phyloP scores from a whole-genome alignment of 2,888 invertebrate genomes.

The Caenorhabditis uteleia region DNA sequence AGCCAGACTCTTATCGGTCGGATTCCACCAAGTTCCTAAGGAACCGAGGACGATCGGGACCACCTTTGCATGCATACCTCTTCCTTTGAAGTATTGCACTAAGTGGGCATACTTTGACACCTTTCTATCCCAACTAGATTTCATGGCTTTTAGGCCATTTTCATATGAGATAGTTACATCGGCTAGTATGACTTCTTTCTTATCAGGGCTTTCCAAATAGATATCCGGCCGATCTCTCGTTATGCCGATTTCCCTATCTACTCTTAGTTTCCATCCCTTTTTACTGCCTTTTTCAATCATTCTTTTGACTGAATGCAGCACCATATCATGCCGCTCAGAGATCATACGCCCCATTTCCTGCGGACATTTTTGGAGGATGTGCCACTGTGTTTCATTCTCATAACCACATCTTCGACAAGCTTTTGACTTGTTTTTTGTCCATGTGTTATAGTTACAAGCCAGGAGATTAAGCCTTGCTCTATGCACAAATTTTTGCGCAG shows the following conservation, averaged over 20 bases:
- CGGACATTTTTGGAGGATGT: conserved; percentile 5
- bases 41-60: conserved; percentile 1
- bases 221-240: conserved; percentile 1
- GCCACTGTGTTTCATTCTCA: conserved; percentile 1
- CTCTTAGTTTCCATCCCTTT: background rate
- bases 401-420: conserved; percentile 1
- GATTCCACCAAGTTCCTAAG: conserved; percentile 3
- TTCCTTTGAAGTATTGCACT: background rate
- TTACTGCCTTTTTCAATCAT: background rate
- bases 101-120: conserved; percentile 9
- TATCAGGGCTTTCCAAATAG: background rate
- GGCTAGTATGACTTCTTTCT: background rate
- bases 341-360: background rate
- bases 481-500: conserved; percentile 6
- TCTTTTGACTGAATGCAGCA: background rate
- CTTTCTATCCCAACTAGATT: background rate
- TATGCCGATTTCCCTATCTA: conserved; percentile 1
- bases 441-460: conserved; percentile 1
- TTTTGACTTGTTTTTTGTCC: background rate
- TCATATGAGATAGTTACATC: conserved; percentile 9
- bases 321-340: conserved; percentile 2
- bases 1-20: background rate
- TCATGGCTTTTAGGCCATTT: conserved; percentile 1
- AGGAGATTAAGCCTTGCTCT: conserved; percentile 4
- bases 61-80: background rate